A percentile compares a stretch with the other conserved stretches of the same genome.
Conservation (phyloP, 37 sponge, comb jelly and placozoan species). For the Theonella swinhoei region DNA sequence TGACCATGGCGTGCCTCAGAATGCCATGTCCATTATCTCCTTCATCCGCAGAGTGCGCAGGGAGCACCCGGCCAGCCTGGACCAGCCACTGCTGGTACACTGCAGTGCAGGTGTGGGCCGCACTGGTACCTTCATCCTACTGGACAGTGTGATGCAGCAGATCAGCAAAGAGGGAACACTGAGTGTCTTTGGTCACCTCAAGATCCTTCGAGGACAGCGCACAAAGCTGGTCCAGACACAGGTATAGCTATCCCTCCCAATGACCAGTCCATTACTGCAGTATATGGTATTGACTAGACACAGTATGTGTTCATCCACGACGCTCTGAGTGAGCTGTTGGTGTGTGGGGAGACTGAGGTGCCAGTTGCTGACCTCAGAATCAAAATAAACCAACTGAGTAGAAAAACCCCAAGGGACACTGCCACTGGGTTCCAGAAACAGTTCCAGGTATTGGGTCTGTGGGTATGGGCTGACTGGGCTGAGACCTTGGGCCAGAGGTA, state of each 20-base stretch:
- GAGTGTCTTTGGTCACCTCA: slow-evolving; percentile 43
- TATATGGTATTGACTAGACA: too few relatives aligned
- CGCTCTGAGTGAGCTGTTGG: slow-evolving; percentile 73
- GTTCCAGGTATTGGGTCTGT: slow-evolving; percentile 46
- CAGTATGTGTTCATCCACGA: slow-evolving; percentile 92
- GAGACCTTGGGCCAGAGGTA: too few relatives aligned
- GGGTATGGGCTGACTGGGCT: neutral
- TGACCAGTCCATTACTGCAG: too few relatives aligned
- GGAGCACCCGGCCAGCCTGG: slow-evolving; percentile 51
- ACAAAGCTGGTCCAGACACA: slow-evolving; percentile 63
- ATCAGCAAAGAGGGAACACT: slow-evolving; percentile 37
- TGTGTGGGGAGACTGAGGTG: slow-evolving; percentile 84
- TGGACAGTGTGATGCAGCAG: slow-evolving; percentile 67
- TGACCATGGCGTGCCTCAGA: slow-evolving; percentile 81
- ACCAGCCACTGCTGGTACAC: too few relatives aligned
- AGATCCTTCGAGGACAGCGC: slow-evolving; percentile 44
- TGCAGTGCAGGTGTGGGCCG: too few relatives aligned
- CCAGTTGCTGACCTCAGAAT: slow-evolving; percentile 39
- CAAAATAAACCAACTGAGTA: slow-evolving; percentile 40
- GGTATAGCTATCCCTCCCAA: slow-evolving; percentile 22
- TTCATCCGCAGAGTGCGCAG: slow-evolving; percentile 64
- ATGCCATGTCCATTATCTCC: slow-evolving; percentile 57
- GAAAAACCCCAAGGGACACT: neutral
- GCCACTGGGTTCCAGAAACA: slow-evolving; percentile 69
- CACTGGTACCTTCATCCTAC: slow-evolving; percentile 71